Base-by-base conservation (phyloP, 2,888 invertebrate genomes). In the Eledone cirrhosa region DNA sequence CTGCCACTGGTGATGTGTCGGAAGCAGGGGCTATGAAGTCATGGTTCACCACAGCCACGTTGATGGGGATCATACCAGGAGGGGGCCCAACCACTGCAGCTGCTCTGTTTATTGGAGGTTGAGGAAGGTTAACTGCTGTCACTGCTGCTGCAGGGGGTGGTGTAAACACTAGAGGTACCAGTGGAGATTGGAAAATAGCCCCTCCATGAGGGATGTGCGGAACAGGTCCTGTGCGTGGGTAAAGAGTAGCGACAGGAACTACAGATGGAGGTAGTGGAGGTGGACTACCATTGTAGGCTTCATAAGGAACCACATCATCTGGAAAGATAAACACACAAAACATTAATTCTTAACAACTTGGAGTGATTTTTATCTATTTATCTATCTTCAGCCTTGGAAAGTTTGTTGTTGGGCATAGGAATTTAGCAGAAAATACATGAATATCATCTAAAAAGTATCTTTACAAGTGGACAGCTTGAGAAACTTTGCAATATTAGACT, bases 101-200 rank as follows among this genome's bases (percentile, higher is more conserved):
- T n/a, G 72, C 8, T 72, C 72, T 31, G 41, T 31, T 72, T 22
- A 72, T 72, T 72, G 16, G 33, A 31, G 72, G 22, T 1, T 31
- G n/a, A 41, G 72, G 31, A 72, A 72, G 33, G n/a, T 72, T 72
- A 19, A 72, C 72, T 41, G 41, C n/a, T n/a, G n/a, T n/a, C n/a
- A n/a, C n/a, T n/a, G n/a, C n/a, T n/a, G n/a, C n/a, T n/a, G n/a
- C n/a, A n/a, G n/a, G n/a, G 16, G 67, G 72, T 33, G 29, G 72
- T 33, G 72, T 41, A 33, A 72, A 72, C 19, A 72, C 72, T 31
- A 72, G 31, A 41, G 72, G 72, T 41, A 72, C 72, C n/a, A 72
- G 31, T 3, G 72, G 72, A 41, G 72, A 72, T n/a, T 31, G 41
- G 72, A 72, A 72, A 72, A 72, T 72, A 41, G 72, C 72, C n/a